Evolutionary conservation across 2,888 invertebrate genomes (phyloP).

Genomic region (Philhelius pedissequus): DNA sequence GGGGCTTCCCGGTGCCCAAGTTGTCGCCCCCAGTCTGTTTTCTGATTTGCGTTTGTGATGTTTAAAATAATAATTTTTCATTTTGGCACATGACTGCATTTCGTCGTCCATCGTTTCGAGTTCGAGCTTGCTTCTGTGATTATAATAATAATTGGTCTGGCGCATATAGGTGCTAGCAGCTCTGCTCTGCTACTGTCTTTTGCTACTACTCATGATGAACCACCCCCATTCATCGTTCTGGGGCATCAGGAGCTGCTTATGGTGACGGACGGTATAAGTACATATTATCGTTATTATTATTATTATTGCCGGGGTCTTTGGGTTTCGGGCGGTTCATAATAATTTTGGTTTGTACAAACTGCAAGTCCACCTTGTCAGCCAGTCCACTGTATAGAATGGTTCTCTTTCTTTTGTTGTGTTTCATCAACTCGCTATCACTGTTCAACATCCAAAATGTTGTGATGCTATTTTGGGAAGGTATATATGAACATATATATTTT

Average conservation of each 20-base stretch:
- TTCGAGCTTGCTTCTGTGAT: constrained; percentile 55
- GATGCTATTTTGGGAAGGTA: constrained; percentile 51
- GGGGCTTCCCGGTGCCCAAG: background rate
- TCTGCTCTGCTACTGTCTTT: constrained; percentile 29
- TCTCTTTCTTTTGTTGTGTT: constrained; percentile 10
- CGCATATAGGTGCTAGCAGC: constrained; percentile 64
- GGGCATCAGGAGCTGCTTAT: constrained; percentile 17
- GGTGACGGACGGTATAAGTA: constrained; percentile 65
- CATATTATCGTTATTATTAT: constrained; percentile 68
- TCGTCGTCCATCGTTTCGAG: constrained; percentile 45
- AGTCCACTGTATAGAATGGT: background rate
- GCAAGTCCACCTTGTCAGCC: constrained; percentile 1
- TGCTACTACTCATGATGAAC: background rate
- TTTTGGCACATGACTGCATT: constrained; percentile 69
- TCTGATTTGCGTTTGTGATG: constrained; percentile 43
- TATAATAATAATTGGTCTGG: constrained; percentile 68
- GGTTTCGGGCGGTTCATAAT: constrained; percentile 58
- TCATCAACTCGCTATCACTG: background rate
- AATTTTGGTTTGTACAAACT: constrained; percentile 14
- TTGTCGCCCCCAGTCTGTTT: background rate
- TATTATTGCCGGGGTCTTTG: constrained; percentile 53
- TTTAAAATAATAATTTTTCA: constrained; percentile 69
- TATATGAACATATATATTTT: too few species aligned
- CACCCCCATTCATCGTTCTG: background rate
- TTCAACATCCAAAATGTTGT: constrained; percentile 8